Conservation (phyloP, 2,113 vertebrate species). For the Ceyx margarethae region DNA sequence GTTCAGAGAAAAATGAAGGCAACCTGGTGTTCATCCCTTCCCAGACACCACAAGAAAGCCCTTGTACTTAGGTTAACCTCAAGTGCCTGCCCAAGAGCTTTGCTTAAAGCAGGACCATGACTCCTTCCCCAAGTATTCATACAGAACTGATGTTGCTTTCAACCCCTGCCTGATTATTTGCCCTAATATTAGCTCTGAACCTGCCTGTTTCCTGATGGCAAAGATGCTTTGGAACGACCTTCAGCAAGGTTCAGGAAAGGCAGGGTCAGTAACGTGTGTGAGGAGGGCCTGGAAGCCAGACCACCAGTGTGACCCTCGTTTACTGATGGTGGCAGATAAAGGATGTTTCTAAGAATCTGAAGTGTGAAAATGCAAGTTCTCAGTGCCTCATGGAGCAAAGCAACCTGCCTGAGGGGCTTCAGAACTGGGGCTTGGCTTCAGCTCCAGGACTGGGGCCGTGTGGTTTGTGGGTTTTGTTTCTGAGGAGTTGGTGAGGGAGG, state of each 20-base stretch:
- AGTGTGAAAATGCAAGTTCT: not conserved
- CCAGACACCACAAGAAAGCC: not conserved
- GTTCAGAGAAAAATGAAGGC: not conserved
- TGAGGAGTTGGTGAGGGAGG: not conserved
- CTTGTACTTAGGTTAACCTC: not conserved
- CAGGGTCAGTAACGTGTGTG: not conserved
- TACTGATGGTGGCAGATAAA: not conserved
- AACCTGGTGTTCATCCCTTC: not conserved
- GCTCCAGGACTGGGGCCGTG: no score
- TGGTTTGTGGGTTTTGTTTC: not conserved
- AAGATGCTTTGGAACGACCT: not conserved
- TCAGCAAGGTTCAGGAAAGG: not conserved
- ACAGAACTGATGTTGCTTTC: not conserved
- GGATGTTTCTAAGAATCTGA: not conserved
- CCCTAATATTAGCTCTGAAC: not conserved
- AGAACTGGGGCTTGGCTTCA: not conserved
- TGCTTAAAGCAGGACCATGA: not conserved
- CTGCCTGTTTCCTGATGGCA: not conserved
- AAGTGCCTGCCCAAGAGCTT: not conserved
- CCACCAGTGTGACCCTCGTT: not conserved
- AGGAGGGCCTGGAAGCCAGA: not conserved
- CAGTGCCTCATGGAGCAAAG: not conserved
- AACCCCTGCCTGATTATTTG: conserved; percentile 4
- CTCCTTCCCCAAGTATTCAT: conserved; percentile 1
- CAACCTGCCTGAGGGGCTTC: not conserved